Evolutionary conservation across 2,888 invertebrate genomes (phyloP).

Genomic region (Pseudococcus jackbeardsleyi): DNA sequence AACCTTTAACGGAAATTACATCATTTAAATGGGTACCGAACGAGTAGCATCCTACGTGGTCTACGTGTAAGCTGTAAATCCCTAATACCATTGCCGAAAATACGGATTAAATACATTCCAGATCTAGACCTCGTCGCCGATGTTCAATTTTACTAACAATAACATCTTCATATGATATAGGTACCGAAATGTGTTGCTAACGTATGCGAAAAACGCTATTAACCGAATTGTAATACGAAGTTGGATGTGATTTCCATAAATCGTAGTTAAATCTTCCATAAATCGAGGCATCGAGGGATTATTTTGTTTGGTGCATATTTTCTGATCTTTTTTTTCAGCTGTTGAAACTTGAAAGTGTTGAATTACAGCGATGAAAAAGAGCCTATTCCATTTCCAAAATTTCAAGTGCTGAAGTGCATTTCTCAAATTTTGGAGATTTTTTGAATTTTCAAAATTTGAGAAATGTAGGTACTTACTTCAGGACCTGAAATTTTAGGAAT

Average conservation of each 20-base stretch:
- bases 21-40: constrained; percentile 51
- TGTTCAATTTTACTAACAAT: not conserved
- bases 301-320: not conserved
- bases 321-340: not conserved
- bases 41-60: constrained; percentile 10
- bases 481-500: too few species aligned
- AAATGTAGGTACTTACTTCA: too few species aligned
- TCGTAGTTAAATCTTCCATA: not conserved
- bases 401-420: too few species aligned
- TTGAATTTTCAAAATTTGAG: too few species aligned
- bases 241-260: not conserved
- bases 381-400: not conserved
- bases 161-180: constrained; percentile 23
- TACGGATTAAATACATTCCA: constrained; percentile 37
- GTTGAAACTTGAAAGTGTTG: not conserved
- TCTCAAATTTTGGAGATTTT: too few species aligned
- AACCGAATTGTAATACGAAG: not conserved
- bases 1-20: constrained; percentile 54
- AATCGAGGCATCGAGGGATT: not conserved
- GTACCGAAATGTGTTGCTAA: not conserved
- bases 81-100: constrained; percentile 36
- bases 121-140: not conserved
- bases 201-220: constrained; percentile 1
- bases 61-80: constrained; percentile 27
- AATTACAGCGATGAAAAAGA: not conserved